phyloP scores from a whole-genome alignment of 1,140 invertebrate genomes.

The Philopotamus ludificatus region DNA sequence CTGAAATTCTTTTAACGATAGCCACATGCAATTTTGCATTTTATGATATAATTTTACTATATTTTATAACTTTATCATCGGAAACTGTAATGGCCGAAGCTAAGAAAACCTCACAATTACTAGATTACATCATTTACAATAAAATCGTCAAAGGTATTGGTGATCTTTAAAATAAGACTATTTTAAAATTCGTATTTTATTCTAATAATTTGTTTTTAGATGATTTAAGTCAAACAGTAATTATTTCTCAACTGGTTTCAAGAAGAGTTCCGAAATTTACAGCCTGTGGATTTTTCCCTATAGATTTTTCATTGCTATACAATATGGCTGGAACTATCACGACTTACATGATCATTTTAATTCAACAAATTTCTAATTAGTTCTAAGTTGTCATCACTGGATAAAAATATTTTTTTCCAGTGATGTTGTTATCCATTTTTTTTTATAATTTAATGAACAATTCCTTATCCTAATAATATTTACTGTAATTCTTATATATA shows the following conservation, averaged over 20 bases:
- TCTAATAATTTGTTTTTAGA: background rate
- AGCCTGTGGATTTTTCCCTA: background rate
- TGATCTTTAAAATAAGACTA: background rate
- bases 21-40: background rate
- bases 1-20: background rate
- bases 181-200: background rate
- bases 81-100: background rate
- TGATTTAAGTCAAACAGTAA: background rate
- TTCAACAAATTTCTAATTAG: constrained; percentile 3
- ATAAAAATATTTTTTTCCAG: too few species aligned
- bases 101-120: background rate
- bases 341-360: background rate
- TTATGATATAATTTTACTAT: background rate
- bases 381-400: too few species aligned
- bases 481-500: too few species aligned
- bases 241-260: background rate
- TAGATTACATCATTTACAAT: background rate
- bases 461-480: too few species aligned
- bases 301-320: background rate
- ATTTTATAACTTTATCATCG: background rate
- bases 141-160: background rate
- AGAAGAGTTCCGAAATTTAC: constrained; percentile 1
- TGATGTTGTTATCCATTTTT: too few species aligned
- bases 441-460: too few species aligned
- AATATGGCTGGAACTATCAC: constrained; percentile 3